Conservation (phyloP, 2,797 vertebrate genomes). For the Natrix natrix region DNA sequence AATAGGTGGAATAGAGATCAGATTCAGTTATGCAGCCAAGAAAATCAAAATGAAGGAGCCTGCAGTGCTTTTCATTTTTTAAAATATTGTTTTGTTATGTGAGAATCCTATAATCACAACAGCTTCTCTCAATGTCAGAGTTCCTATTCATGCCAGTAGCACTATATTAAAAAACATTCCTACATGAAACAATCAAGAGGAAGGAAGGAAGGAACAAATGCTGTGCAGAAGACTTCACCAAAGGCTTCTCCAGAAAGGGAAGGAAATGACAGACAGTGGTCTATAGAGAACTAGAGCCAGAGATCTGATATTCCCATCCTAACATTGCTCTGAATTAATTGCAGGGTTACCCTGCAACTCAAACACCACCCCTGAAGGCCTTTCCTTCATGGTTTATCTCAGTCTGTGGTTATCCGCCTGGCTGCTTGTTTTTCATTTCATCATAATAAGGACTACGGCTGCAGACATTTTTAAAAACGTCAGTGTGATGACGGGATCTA, state of each 20-base stretch:
- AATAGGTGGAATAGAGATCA: constrained; percentile 3
- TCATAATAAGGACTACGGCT: not conserved
- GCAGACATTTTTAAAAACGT: not conserved
- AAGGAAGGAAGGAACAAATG: not conserved
- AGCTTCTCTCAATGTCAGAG: constrained; percentile 5
- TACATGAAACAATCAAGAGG: not conserved
- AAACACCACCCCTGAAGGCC: not conserved
- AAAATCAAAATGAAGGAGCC: not conserved
- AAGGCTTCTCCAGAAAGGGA: not conserved
- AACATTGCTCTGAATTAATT: not conserved
- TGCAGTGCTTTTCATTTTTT: constrained; percentile 8
- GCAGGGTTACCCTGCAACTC: not conserved
- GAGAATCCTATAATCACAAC: constrained; percentile 9
- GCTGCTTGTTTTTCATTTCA: not conserved
- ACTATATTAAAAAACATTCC: not conserved
- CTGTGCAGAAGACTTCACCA: not conserved
- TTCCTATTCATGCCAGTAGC: not conserved
- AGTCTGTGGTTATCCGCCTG: not conserved
- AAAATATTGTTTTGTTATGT: not conserved
- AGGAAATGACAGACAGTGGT: not conserved
- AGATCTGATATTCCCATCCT: not conserved
- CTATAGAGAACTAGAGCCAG: not conserved
- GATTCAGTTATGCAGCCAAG: not conserved
- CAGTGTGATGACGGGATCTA: not conserved
- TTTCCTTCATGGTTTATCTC: not conserved